A percentile compares a stretch with the other conserved stretches of the same genome.
These are phyloP conservation scores for Acronicta leporina DNA, from an alignment of 2,888 invertebrate species.

Conservation along the genomic window DNA sequence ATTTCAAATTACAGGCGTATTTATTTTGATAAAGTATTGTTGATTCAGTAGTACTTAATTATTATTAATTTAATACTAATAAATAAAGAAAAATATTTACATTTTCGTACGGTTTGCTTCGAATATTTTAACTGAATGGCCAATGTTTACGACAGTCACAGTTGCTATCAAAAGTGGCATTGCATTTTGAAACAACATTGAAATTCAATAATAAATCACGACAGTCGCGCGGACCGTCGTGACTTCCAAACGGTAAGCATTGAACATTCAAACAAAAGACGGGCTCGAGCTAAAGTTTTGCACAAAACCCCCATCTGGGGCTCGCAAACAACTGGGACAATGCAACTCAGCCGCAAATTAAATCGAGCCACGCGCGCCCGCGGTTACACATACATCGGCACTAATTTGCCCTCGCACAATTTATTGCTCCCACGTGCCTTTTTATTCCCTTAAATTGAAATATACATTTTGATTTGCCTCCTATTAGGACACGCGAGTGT, in stretches of 20 bases:
- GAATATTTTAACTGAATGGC: constrained; percentile 11
- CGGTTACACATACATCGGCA: constrained; percentile 74
- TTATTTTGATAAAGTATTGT: too few species aligned
- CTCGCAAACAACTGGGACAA: constrained; percentile 74
- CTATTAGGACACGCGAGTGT: constrained; percentile 22
- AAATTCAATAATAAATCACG: constrained; percentile 70
- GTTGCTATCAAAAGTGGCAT: constrained; percentile 29
- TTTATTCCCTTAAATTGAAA: constrained; percentile 69
- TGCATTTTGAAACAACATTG: constrained; percentile 52
- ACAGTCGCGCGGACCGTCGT: constrained; percentile 52
- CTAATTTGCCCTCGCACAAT: constrained; percentile 75
- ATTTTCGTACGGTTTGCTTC: constrained; percentile 5
- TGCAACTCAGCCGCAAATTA: constrained; percentile 74
- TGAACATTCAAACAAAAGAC: constrained; percentile 71
- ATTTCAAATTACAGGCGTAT: background rate
- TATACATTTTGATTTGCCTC: constrained; percentile 63
- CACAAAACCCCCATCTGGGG: constrained; percentile 65
- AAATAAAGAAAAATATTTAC: background rate
- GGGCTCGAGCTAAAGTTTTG: constrained; percentile 64
- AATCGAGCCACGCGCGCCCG: constrained; percentile 66
- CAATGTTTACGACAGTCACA: constrained; percentile 19
- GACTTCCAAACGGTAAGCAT: constrained; percentile 64
- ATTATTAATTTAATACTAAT: too few species aligned
- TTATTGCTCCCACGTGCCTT: constrained; percentile 72
- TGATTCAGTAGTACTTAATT: too few species aligned